Conservation (phyloP, 2,888 invertebrate genomes). For the Netelia inedita region DNA sequence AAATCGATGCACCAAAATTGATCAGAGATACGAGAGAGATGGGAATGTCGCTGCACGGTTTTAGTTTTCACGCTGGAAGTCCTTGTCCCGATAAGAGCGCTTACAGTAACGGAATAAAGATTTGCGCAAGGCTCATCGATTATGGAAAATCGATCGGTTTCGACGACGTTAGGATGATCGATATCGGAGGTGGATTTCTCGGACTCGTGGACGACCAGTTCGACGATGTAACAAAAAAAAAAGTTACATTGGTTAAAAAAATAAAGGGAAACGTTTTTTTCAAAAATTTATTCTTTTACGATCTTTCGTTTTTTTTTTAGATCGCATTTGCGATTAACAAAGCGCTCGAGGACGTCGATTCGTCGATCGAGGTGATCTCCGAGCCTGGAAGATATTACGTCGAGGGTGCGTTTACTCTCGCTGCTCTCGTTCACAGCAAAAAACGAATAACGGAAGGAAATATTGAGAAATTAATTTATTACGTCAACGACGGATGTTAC, state of each 20-base stretch:
- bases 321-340: slow-evolving; percentile 85
- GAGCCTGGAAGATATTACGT: slow-evolving; percentile 89
- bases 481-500: slow-evolving; percentile 88
- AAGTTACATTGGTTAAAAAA: background rate
- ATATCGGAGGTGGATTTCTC: slow-evolving; percentile 88
- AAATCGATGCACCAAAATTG: slow-evolving; percentile 75
- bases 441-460: slow-evolving; percentile 80
- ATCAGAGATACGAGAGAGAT: slow-evolving; percentile 76
- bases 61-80: slow-evolving; percentile 82
- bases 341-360: slow-evolving; percentile 85
- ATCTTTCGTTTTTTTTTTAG: slow-evolving; percentile 69
- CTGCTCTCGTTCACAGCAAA: slow-evolving; percentile 86
- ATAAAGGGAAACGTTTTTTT: background rate
- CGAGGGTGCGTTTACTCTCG: slow-evolving; percentile 87
- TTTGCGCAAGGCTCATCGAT: slow-evolving; percentile 86
- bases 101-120: slow-evolving; percentile 86
- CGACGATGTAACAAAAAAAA: slow-evolving; percentile 82
- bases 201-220: slow-evolving; percentile 85
- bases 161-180: slow-evolving; percentile 86
- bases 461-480: slow-evolving; percentile 85
- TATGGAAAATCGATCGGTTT: slow-evolving; percentile 85
- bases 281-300: background rate
- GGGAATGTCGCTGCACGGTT: slow-evolving; percentile 80
- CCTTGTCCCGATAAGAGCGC: slow-evolving; percentile 84
- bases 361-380: slow-evolving; percentile 85